These are phyloP conservation scores for Lomographa bimaculata DNA, from an alignment of 2,888 invertebrate species.

Conservation along the genomic window DNA sequence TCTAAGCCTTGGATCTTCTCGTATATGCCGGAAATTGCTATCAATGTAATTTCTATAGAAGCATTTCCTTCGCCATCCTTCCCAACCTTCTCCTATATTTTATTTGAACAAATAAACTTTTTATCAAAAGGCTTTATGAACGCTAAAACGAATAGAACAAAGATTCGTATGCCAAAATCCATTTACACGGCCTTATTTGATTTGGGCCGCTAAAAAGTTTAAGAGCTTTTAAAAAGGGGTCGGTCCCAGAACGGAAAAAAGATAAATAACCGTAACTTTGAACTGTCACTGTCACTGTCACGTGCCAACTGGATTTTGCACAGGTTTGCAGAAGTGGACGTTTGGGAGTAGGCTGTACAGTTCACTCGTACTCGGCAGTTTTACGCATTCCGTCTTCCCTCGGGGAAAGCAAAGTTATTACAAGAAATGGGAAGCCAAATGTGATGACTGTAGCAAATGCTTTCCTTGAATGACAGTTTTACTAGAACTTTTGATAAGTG, in stretches of 20 bases:
- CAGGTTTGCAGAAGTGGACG: slow-evolving; percentile 18
- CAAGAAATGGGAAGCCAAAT: background rate
- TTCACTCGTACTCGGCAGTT: slow-evolving; percentile 14
- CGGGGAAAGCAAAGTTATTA: slow-evolving; percentile 3
- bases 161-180: background rate
- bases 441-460: background rate
- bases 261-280: slow-evolving; percentile 16
- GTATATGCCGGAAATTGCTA: no score
- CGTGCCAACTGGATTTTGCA: slow-evolving; percentile 18
- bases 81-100: no score
- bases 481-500: no score
- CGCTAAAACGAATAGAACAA: no score
- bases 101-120: no score
- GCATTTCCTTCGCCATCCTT: no score
- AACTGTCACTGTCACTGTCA: slow-evolving; percentile 12
- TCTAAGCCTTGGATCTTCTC: no score
- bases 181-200: slow-evolving; percentile 6
- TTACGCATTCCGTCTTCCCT: slow-evolving; percentile 4
- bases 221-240: slow-evolving; percentile 15
- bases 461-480: background rate
- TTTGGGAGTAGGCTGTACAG: slow-evolving; percentile 16
- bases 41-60: no score
- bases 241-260: slow-evolving; percentile 7
- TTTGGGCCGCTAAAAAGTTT: slow-evolving; percentile 1
- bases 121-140: no score